These are phyloP conservation scores for Lacerta agilis DNA, from an alignment of 2,797 vertebrate genomes.

Conservation along the genomic window DNA sequence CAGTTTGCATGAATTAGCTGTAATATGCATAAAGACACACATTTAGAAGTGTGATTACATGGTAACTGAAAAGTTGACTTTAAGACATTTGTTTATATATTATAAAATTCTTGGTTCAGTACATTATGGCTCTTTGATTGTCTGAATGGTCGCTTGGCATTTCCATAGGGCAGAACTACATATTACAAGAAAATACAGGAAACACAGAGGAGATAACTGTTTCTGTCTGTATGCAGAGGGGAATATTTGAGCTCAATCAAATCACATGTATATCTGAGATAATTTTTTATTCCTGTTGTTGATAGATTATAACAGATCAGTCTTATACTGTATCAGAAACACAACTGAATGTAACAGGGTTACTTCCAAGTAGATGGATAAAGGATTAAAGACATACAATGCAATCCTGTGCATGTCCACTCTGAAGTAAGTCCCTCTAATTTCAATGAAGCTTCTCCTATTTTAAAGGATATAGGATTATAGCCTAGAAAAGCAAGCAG, in stretches of 20 bases:
- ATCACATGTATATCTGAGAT: neutral
- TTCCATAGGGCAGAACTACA: neutral
- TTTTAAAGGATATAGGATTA: neutral
- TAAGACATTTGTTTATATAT: neutral
- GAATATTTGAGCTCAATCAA: neutral
- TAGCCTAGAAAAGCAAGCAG: neutral
- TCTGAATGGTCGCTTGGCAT: neutral
- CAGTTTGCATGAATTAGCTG: slow-evolving; percentile 21
- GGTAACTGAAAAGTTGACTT: neutral
- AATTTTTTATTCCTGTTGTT: neutral
- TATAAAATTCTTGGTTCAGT: neutral
- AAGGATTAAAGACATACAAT: neutral
- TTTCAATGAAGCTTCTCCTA: neutral
- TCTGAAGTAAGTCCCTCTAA: neutral
- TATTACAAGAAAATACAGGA: neutral
- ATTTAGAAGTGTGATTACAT: slow-evolving; percentile 2
- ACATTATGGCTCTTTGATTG: neutral
- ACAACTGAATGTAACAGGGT: no score
- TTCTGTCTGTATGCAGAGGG: neutral
- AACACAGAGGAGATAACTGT: neutral
- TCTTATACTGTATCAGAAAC: neutral
- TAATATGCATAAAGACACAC: slow-evolving; percentile 5
- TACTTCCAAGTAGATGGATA: neutral
- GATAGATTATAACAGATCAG: neutral
- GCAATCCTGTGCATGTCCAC: neutral